Conservation (phyloP, 2,888 invertebrate genomes). For the Hirudinaria manillensis region DNA sequence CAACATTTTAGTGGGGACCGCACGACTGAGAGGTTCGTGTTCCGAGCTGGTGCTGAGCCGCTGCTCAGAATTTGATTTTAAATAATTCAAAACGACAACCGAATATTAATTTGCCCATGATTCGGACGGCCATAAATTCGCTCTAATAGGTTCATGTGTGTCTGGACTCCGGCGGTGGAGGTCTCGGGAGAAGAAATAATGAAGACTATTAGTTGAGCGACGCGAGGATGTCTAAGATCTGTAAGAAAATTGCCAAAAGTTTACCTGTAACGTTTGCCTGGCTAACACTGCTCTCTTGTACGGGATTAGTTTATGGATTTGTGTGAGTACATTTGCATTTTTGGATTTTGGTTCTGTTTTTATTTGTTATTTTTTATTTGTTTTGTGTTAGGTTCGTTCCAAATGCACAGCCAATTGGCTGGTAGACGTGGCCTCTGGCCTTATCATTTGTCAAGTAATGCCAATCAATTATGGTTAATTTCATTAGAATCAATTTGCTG, state of each 20-base stretch:
- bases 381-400: background rate
- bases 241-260: slow-evolving; percentile 34
- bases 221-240: slow-evolving; percentile 13
- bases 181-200: too few relatives aligned
- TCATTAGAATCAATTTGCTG: background rate
- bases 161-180: too few relatives aligned
- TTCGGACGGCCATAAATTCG: background rate
- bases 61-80: too few relatives aligned
- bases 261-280: slow-evolving; percentile 92
- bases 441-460: too few relatives aligned
- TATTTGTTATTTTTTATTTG: slow-evolving; percentile 4
- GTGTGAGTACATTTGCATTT: slow-evolving; percentile 70
- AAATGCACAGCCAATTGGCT: background rate
- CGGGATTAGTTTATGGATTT: slow-evolving; percentile 88
- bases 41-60: too few relatives aligned
- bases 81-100: background rate
- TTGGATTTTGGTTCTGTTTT: background rate
- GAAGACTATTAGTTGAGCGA: background rate
- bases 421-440: background rate
- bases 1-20: too few relatives aligned
- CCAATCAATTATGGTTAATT: background rate
- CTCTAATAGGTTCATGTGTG: background rate
- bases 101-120: background rate
- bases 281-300: slow-evolving; percentile 85
- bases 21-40: too few relatives aligned